These are phyloP conservation scores for Morinoia aosen DNA, from an alignment of 2,888 invertebrate genomes.

Conservation along the genomic window DNA sequence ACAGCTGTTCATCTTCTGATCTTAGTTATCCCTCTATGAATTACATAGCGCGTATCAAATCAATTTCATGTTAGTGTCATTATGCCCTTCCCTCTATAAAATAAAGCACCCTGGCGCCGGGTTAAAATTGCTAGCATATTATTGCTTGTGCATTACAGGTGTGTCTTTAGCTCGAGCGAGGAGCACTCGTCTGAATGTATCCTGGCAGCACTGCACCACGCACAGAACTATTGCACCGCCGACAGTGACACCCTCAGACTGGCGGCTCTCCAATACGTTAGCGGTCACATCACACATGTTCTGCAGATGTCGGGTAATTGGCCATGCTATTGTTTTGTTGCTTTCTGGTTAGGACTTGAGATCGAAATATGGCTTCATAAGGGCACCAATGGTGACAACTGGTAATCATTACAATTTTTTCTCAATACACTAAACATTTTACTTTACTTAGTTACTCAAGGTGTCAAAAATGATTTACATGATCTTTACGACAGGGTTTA, in stretches of 20 bases:
- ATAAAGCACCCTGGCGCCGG: no score
- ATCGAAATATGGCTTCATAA: neutral
- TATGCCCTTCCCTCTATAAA: no score
- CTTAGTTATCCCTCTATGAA: no score
- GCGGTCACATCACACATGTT: neutral
- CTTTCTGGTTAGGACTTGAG: neutral
- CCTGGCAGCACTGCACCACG: neutral
- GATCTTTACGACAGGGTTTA: no score
- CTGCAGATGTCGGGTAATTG: neutral
- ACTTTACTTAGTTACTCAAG: no score
- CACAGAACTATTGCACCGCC: neutral
- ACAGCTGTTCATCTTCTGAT: no score
- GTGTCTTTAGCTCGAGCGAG: neutral
- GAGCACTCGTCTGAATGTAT: neutral
- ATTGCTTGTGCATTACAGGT: neutral
- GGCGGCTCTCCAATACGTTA: neutral
- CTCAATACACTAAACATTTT: no score
- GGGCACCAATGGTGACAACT: neutral
- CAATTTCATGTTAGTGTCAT: no score
- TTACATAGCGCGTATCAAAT: no score
- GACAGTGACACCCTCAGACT: slow-evolving; percentile 26
- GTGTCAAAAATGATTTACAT: no score
- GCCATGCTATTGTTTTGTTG: neutral
- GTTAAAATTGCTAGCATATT: neutral
- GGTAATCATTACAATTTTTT: no score